These are phyloP conservation scores for Achlya flavicornis DNA, from an alignment of 2,888 invertebrate genomes.

Conservation along the genomic window DNA sequence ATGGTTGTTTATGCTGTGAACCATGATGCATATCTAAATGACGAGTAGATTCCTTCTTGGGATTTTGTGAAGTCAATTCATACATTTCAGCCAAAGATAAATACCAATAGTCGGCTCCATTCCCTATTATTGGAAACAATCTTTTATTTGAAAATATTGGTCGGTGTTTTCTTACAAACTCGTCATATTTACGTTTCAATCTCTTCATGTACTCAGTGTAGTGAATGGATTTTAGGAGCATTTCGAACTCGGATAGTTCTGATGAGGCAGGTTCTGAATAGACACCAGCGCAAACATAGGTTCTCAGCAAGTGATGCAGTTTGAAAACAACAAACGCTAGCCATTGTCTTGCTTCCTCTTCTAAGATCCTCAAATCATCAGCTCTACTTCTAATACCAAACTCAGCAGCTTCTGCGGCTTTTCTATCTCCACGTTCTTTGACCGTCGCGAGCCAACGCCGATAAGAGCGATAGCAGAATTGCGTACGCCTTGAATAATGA, in stretches of 20 bases:
- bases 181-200: slow-evolving; percentile 69
- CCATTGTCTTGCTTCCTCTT: slow-evolving; percentile 76
- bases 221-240: slow-evolving; percentile 70
- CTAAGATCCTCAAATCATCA: slow-evolving; percentile 69
- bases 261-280: slow-evolving; percentile 63
- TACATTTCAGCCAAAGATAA: slow-evolving; percentile 79
- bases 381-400: slow-evolving; percentile 70
- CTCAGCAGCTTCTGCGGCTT: slow-evolving; percentile 71
- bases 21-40: slow-evolving; percentile 63
- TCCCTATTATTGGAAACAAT: slow-evolving; percentile 75
- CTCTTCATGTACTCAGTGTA: slow-evolving; percentile 75
- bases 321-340: slow-evolving; percentile 76
- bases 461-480: slow-evolving; percentile 72
- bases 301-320: slow-evolving; percentile 73
- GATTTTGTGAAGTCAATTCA: slow-evolving; percentile 58
- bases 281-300: slow-evolving; percentile 66
- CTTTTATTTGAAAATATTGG: slow-evolving; percentile 73
- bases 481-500: slow-evolving; percentile 66
- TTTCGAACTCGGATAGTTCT: slow-evolving; percentile 72
- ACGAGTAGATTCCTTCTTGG: slow-evolving; percentile 46
- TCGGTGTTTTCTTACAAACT: slow-evolving; percentile 73
- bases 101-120: slow-evolving; percentile 78
- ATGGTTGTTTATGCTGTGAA: slow-evolving; percentile 65
- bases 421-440: slow-evolving; percentile 65
- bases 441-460: slow-evolving; percentile 70